phyloP scores from a whole-genome alignment of 2,113 vertebrate species.

The Xenopus borealis region DNA sequence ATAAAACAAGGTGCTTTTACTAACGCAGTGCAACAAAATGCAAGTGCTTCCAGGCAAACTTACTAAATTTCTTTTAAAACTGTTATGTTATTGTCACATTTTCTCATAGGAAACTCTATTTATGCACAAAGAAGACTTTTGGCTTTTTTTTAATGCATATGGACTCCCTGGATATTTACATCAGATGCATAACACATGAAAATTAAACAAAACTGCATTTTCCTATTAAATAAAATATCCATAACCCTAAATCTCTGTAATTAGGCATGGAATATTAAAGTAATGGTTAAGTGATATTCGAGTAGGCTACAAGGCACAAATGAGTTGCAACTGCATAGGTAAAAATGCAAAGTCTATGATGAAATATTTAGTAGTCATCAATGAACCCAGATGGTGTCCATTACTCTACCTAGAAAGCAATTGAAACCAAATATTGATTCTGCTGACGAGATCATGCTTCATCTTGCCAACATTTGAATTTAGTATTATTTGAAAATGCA shows the following conservation, averaged over 20 bases:
- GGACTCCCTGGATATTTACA: no score
- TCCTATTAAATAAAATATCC: neutral
- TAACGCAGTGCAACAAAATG: no score
- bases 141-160: no score
- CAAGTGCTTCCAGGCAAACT: no score
- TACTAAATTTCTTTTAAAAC: no score
- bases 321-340: neutral
- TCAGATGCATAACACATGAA: neutral
- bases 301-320: neutral
- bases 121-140: no score
- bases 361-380: neutral
- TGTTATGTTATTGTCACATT: no score
- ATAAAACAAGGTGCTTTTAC: no score
- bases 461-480: neutral
- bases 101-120: no score
- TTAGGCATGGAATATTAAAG: neutral
- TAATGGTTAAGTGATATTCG: neutral
- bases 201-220: neutral
- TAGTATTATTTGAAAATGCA: neutral
- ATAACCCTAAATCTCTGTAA: neutral
- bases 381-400: slow-evolving; percentile 1
- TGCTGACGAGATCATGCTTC: neutral
- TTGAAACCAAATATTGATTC: neutral
- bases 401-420: neutral
- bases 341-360: neutral